Evolutionary conservation across 2,113 vertebrate genomes (phyloP).

Genomic region (Bufo gargarizans): DNA sequence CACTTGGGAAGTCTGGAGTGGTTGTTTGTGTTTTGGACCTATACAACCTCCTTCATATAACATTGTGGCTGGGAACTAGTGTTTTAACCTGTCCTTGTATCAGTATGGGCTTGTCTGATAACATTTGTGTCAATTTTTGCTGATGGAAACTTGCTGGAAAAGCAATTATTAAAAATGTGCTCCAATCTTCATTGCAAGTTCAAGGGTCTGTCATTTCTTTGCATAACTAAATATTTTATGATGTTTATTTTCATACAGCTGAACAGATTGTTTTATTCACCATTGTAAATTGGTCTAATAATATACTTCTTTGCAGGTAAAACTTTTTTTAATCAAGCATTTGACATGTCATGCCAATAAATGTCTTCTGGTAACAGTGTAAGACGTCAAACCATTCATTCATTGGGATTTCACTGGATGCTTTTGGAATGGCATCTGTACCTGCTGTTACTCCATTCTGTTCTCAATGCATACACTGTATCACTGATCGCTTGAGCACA

Average conservation of each 20-base stretch:
- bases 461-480: background rate
- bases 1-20: too few relatives aligned
- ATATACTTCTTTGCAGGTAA: background rate
- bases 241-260: background rate
- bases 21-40: too few relatives aligned
- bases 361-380: background rate
- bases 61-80: too few relatives aligned
- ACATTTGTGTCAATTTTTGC: background rate
- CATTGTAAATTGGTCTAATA: background rate
- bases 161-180: background rate
- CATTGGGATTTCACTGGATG: background rate
- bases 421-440: slow-evolving; percentile 8
- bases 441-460: background rate
- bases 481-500: background rate
- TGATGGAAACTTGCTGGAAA: background rate
- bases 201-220: background rate
- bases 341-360: background rate
- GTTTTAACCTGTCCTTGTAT: background rate
- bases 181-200: background rate
- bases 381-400: background rate
- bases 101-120: background rate
- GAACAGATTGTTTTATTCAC: background rate
- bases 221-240: background rate
- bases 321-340: background rate
- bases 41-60: too few relatives aligned